Evolutionary conservation across 2,113 vertebrate genomes (phyloP).

Genomic region (Mystacornis crossleyi): DNA sequence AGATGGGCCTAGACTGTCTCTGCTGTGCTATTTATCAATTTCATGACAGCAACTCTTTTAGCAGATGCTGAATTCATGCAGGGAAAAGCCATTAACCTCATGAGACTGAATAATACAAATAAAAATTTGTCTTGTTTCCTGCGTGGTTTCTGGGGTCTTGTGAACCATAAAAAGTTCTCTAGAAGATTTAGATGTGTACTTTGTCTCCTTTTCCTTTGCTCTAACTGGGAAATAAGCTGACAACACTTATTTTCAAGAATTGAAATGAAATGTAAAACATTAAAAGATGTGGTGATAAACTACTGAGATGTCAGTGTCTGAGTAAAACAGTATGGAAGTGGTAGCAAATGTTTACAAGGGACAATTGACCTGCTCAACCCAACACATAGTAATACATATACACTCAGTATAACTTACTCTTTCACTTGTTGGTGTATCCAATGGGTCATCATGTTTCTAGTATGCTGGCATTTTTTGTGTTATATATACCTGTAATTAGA

Average conservation of each 20-base stretch:
- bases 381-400: background rate
- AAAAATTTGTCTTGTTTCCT: background rate
- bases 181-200: background rate
- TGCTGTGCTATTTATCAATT: background rate
- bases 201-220: background rate
- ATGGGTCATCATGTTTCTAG: background rate
- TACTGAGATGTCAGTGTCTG: background rate
- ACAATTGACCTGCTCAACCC: background rate
- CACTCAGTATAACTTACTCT: background rate
- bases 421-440: background rate
- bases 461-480: background rate
- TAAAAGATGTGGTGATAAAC: background rate
- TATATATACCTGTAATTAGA: background rate
- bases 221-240: background rate
- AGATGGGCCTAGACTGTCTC: background rate
- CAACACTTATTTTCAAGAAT: background rate
- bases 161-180: background rate
- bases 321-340: background rate
- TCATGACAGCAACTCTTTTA: background rate
- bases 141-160: background rate
- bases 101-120: background rate
- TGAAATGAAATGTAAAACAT: background rate
- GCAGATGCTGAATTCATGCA: background rate
- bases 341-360: background rate
- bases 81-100: background rate